These are phyloP conservation scores for Gonocerus acuteangulatus DNA, from an alignment of 2,888 invertebrate species.

Conservation along the genomic window DNA sequence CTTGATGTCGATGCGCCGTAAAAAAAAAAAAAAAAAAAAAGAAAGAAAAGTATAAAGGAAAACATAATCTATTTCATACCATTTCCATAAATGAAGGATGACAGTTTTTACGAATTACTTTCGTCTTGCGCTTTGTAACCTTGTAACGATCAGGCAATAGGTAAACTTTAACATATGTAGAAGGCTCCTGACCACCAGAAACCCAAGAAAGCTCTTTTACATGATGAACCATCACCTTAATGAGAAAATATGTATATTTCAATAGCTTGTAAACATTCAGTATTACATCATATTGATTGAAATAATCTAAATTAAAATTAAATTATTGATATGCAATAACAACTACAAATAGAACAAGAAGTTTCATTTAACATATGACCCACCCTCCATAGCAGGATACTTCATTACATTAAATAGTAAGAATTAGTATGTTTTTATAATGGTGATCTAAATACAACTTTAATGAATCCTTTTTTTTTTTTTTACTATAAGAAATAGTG, in stretches of 20 bases:
- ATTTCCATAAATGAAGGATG: conserved; percentile 98
- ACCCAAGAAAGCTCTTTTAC: conserved; percentile 77
- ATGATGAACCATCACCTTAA: conserved; percentile 73
- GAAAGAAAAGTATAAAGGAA: no score
- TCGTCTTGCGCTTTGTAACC: conserved; percentile 91
- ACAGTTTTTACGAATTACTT: conserved; percentile 81
- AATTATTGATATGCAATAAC: no score
- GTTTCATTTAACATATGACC: no score
- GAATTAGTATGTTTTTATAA: no score
- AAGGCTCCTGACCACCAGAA: conserved; percentile 73
- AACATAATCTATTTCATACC: no score
- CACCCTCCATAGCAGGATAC: no score
- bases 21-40: no score
- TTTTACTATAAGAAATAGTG: no score
- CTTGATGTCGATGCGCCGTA: no score
- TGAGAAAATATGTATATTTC: neutral
- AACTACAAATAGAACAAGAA: neutral
- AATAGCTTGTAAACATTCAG: neutral
- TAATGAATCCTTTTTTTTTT: no score
- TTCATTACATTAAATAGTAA: no score
- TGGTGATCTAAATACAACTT: no score
- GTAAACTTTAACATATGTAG: conserved; percentile 86
- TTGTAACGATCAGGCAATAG: conserved; percentile 86
- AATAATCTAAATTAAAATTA: neutral
- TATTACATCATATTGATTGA: neutral